Conservation (phyloP, 2,888 invertebrate species). For the Hetaerina titia region DNA sequence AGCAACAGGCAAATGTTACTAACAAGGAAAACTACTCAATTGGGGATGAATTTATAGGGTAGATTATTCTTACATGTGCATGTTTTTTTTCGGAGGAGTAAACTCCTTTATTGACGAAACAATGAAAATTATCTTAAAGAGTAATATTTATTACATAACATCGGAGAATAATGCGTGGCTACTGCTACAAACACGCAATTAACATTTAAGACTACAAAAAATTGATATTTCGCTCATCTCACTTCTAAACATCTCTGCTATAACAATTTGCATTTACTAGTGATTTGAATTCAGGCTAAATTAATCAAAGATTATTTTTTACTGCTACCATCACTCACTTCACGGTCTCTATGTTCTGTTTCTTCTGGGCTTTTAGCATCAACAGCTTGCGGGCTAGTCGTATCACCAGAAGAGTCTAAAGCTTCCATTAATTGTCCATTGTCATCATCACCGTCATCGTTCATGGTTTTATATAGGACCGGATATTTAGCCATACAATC, state of each 20-base stretch:
- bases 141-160: neutral
- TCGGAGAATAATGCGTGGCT: neutral
- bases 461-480: slow-evolving; percentile 86
- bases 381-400: neutral
- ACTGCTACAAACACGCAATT: neutral
- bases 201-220: neutral
- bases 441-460: slow-evolving; percentile 81
- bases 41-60: neutral
- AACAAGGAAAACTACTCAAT: neutral
- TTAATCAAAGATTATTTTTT: slow-evolving; percentile 18
- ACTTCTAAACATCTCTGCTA: neutral
- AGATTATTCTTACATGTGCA: neutral
- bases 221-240: neutral
- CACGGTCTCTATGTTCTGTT: neutral
- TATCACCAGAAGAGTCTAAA: slow-evolving; percentile 1
- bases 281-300: slow-evolving; percentile 3
- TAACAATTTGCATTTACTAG: neutral
- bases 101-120: slow-evolving; percentile 11
- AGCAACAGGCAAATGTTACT: no score
- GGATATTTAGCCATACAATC: slow-evolving; percentile 93
- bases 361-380: neutral
- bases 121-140: neutral
- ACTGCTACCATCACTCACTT: slow-evolving; percentile 36
- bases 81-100: neutral
- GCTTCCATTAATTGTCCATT: slow-evolving; percentile 72